Evolutionary conservation across 2,113 vertebrate genomes (phyloP).

Genomic region (Hippocampus mohnikei): DNA sequence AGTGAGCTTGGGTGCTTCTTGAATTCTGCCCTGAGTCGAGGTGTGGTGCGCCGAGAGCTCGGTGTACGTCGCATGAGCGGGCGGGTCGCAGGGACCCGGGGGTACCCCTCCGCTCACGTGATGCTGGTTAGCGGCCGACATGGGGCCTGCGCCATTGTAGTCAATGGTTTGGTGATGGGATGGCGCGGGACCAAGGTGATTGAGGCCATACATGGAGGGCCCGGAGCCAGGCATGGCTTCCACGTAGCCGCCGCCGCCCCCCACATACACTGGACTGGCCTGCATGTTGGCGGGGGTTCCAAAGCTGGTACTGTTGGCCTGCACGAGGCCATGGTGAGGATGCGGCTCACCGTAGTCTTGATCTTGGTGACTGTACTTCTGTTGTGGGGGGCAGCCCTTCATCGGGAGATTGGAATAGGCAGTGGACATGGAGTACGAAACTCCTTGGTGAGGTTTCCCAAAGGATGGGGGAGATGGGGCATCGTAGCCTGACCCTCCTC

Average conservation of each 20-base stretch:
- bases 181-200: constrained; percentile 79
- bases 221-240: constrained; percentile 88
- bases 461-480: constrained; percentile 91
- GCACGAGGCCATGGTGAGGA: constrained; percentile 76
- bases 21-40: constrained; percentile 97
- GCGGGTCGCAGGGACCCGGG: constrained; percentile 82
- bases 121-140: constrained; percentile 86
- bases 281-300: constrained; percentile 82
- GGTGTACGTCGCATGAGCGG: constrained; percentile 87
- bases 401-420: constrained; percentile 85
- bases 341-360: constrained; percentile 87
- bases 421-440: constrained; percentile 85
- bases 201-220: constrained; percentile 91
- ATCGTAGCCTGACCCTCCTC: constrained; percentile 79
- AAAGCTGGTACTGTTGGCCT: constrained; percentile 82
- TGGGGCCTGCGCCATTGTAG: constrained; percentile 83
- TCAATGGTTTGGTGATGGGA: constrained; percentile 91
- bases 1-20: constrained; percentile 99
- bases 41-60: constrained; percentile 93
- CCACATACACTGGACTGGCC: constrained; percentile 90
- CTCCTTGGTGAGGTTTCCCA: constrained; percentile 89
- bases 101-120: constrained; percentile 62
- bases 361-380: constrained; percentile 85
- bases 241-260: constrained; percentile 86
- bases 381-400: constrained; percentile 87